Conservation (phyloP, 2,797 vertebrate species). For the Harpagifer antarcticus region DNA sequence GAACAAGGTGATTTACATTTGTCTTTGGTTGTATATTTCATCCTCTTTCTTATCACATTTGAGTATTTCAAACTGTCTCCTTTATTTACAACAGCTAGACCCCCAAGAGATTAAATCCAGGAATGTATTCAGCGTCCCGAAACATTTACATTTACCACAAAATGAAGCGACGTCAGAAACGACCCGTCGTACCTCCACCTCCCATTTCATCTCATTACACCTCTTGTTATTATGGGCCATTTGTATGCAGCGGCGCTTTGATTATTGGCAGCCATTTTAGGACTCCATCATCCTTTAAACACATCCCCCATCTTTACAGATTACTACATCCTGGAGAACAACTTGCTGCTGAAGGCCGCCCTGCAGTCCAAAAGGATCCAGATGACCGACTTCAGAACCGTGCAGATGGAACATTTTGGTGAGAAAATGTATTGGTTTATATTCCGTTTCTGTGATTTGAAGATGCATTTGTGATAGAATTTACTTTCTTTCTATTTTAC, state of each 20-base stretch:
- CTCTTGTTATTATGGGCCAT: constrained; percentile 2
- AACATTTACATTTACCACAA: constrained; percentile 4
- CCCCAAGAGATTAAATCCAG: constrained; percentile 6
- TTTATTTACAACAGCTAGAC: constrained; percentile 16
- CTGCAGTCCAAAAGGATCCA: constrained; percentile 83
- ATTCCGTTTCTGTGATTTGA: not conserved
- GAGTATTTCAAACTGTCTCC: not conserved
- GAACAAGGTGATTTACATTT: not conserved
- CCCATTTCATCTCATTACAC: constrained; percentile 24
- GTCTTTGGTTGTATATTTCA: constrained; percentile 1
- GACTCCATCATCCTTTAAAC: constrained; percentile 21
- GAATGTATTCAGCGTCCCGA: constrained; percentile 8
- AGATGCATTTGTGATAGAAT: not conserved
- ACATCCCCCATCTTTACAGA: constrained; percentile 63
- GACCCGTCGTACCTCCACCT: not conserved
- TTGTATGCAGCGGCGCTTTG: constrained; percentile 20
- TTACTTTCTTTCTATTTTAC: constrained; percentile 7
- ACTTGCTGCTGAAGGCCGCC: constrained; percentile 80
- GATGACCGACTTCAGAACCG: constrained; percentile 73
- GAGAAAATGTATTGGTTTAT: constrained; percentile 26
- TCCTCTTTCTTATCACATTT: not conserved
- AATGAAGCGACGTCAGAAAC: constrained; percentile 25
- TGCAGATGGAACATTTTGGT: constrained; percentile 85
- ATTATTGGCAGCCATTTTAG: constrained; percentile 21
- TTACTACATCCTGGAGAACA: constrained; percentile 86